A percentile compares a stretch with the other conserved stretches of the same genome.
phyloP scores from a whole-genome alignment of 2,797 vertebrate species.

The Cyprinella venusta region DNA sequence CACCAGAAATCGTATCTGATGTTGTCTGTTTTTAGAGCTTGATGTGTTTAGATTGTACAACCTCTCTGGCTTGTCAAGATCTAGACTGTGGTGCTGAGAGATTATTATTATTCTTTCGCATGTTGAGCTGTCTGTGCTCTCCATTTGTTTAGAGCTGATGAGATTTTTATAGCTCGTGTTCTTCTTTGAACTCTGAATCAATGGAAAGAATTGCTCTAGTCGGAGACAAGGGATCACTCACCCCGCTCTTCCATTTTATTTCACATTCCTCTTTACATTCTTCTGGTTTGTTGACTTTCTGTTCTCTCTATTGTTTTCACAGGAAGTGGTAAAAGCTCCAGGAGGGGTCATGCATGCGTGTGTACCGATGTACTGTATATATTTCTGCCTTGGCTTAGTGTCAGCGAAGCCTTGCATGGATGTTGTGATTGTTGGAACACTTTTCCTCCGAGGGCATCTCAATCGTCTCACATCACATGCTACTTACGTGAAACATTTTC shows the following conservation, averaged over 20 bases:
- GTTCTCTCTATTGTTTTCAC: slow-evolving; percentile 79
- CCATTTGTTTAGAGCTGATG: slow-evolving; percentile 42
- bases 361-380: slow-evolving; percentile 60
- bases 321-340: slow-evolving; percentile 77
- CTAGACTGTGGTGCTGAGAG: slow-evolving; percentile 33
- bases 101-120: slow-evolving; percentile 50
- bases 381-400: slow-evolving; percentile 43
- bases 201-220: slow-evolving; percentile 38
- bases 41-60: slow-evolving; percentile 40
- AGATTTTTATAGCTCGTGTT: slow-evolving; percentile 46
- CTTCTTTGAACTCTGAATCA: slow-evolving; percentile 40
- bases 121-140: slow-evolving; percentile 40
- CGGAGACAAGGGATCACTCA: slow-evolving; percentile 63
- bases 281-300: slow-evolving; percentile 78
- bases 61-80: slow-evolving; percentile 31
- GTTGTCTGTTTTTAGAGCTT: slow-evolving; percentile 8
- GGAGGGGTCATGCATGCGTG: slow-evolving; percentile 53
- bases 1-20: not conserved
- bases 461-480: slow-evolving; percentile 3
- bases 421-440: slow-evolving; percentile 30
- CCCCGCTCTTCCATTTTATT: slow-evolving; percentile 67
- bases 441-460: not conserved
- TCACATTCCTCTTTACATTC: slow-evolving; percentile 69
- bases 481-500: not conserved
- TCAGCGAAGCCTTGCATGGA: slow-evolving; percentile 48